Evolutionary conservation across 2,113 vertebrate genomes (phyloP).

Genomic region (Promerops cafer): DNA sequence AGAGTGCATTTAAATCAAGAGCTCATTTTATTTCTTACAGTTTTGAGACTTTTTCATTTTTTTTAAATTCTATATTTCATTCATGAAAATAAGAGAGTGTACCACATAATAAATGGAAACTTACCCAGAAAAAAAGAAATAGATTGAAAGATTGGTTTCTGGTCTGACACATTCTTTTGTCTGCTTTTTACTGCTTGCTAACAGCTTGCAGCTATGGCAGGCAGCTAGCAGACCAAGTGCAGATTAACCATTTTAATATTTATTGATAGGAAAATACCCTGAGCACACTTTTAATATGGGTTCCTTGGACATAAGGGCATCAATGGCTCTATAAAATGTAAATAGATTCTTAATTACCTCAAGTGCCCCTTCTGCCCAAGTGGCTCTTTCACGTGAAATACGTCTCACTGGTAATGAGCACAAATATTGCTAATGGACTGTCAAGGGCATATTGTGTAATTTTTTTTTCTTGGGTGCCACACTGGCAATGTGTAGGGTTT

Average conservation of each 20-base stretch:
- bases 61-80: neutral
- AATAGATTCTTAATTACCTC: slow-evolving; percentile 76
- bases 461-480: neutral
- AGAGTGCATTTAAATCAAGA: neutral
- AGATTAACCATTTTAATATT: slow-evolving; percentile 72
- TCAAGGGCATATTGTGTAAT: slow-evolving; percentile 37
- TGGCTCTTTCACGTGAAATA: slow-evolving; percentile 57
- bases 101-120: neutral
- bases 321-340: slow-evolving; percentile 66
- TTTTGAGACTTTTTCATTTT: neutral
- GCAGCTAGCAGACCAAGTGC: slow-evolving; percentile 35
- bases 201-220: neutral
- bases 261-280: slow-evolving; percentile 54
- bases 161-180: slow-evolving; percentile 33
- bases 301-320: slow-evolving; percentile 52
- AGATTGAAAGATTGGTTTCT: neutral
- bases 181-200: neutral
- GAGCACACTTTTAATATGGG: slow-evolving; percentile 39
- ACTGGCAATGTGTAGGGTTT: neutral
- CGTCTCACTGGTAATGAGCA: slow-evolving; percentile 65
- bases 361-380: slow-evolving; percentile 68
- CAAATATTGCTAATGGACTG: slow-evolving; percentile 62
- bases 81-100: neutral
- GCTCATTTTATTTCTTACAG: neutral
- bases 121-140: neutral